phyloP scores from a whole-genome alignment of 1,140 invertebrate genomes.

The Melipona quadrifasciata region DNA sequence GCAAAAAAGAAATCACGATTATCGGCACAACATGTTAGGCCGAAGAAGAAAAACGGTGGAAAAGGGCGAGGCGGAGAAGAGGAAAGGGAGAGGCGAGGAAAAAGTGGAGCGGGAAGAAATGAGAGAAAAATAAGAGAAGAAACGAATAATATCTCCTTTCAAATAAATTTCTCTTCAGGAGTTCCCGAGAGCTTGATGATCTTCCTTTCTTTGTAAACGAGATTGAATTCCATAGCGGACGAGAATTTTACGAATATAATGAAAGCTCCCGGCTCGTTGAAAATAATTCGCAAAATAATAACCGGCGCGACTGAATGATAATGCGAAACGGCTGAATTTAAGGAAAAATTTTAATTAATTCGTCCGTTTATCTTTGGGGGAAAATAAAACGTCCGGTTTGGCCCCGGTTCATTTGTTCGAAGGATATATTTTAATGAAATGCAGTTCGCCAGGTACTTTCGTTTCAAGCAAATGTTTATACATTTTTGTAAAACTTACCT shows the following conservation, averaged over 20 bases:
- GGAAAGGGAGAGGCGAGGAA: too few species aligned
- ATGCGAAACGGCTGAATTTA: conserved; percentile 1
- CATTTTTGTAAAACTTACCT: background rate
- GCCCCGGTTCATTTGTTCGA: conserved; percentile 11
- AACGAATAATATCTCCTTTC: conserved; percentile 37
- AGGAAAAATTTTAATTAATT: conserved; percentile 40
- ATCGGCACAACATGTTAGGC: conserved; percentile 16
- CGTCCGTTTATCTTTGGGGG: conserved; percentile 13
- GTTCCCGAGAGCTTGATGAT: conserved; percentile 31
- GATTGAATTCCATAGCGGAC: conserved; percentile 33
- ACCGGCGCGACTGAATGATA: background rate
- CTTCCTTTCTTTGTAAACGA: conserved; percentile 18
- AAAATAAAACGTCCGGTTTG: background rate
- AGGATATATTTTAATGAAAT: conserved; percentile 29
- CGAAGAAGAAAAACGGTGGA: background rate
- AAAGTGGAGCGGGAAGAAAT: background rate
- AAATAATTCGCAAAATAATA: conserved; percentile 36
- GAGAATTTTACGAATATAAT: conserved; percentile 46
- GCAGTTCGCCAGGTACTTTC: background rate
- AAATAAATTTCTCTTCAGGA: conserved; percentile 43
- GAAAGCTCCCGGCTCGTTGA: conserved; percentile 2
- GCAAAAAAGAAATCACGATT: conserved; percentile 8
- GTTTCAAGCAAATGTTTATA: conserved; percentile 32
- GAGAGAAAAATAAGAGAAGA: background rate
- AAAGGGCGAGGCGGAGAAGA: background rate